Percentiles rank a stretch among this genome's conserved stretches.
These are phyloP conservation scores for Drosophila prolongata DNA, from an alignment of 2,888 invertebrate genomes.

Conservation along the genomic window DNA sequence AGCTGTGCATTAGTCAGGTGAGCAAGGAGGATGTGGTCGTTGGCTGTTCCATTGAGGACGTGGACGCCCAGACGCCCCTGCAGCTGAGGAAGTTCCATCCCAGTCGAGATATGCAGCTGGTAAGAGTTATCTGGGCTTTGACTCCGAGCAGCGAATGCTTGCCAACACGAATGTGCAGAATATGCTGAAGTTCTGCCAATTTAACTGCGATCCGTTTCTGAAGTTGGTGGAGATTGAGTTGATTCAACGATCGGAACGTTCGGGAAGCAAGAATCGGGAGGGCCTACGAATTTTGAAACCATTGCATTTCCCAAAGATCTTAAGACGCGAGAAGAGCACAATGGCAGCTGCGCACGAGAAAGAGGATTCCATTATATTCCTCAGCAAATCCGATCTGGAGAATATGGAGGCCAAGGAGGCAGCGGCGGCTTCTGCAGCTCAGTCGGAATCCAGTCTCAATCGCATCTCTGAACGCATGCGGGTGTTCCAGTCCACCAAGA, in stretches of 20 bases:
- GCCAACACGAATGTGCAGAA: conserved; percentile 84
- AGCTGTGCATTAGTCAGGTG: conserved; percentile 81
- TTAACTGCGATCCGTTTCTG: conserved; percentile 84
- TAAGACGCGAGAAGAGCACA: conserved; percentile 83
- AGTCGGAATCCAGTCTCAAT: conserved; percentile 50
- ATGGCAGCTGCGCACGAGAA: conserved; percentile 85
- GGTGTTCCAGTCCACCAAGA: conserved; percentile 86
- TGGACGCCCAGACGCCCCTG: conserved; percentile 79
- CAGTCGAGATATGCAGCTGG: conserved; percentile 82
- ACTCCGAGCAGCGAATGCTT: conserved; percentile 84
- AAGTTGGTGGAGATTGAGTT: conserved; percentile 83
- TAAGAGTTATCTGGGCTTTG: conserved; percentile 83
- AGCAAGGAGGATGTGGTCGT: conserved; percentile 84
- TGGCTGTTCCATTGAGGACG: conserved; percentile 85
- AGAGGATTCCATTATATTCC: conserved; percentile 88
- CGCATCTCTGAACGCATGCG: conserved; percentile 84
- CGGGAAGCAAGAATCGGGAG: conserved; percentile 85
- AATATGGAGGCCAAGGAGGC: conserved; percentile 85
- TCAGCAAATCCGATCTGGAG: conserved; percentile 88
- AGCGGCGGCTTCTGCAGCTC: conserved; percentile 56
- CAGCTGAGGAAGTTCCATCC: conserved; percentile 85
- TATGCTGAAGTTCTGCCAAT: conserved; percentile 84
- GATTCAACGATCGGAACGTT: conserved; percentile 83
- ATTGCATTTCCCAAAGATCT: conserved; percentile 81
- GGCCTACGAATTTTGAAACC: conserved; percentile 86